Conservation (phyloP, 2,113 vertebrate genomes). For the Mixornis gularis region DNA sequence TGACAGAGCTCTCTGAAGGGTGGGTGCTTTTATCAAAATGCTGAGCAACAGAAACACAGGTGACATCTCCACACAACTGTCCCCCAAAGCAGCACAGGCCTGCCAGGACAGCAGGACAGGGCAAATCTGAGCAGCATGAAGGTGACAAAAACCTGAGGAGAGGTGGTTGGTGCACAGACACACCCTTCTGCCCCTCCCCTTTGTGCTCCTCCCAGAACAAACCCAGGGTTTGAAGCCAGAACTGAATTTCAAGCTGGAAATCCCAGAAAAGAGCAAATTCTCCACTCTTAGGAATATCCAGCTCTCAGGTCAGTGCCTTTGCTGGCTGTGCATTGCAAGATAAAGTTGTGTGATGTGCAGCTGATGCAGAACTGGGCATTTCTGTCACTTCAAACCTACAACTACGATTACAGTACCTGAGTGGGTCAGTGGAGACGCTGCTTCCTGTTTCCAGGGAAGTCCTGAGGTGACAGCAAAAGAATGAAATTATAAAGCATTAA, state of each 20-base stretch:
- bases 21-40: neutral
- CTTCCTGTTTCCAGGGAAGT: slow-evolving; percentile 73
- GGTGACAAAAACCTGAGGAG: neutral
- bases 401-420: slow-evolving; percentile 53
- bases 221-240: neutral
- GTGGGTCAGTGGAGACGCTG: slow-evolving; percentile 65
- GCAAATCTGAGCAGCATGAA: neutral
- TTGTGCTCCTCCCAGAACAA: neutral
- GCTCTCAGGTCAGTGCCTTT: neutral
- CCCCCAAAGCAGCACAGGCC: neutral
- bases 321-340: neutral
- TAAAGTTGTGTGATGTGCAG: neutral
- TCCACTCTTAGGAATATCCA: neutral
- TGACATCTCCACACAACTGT: neutral
- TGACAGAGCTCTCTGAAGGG: neutral
- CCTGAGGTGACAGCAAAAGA: slow-evolving; percentile 68
- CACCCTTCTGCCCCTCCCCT: neutral
- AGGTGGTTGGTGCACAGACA: neutral
- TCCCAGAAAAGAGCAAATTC: neutral
- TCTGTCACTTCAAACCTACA: neutral
- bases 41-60: neutral
- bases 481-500: slow-evolving; percentile 31
- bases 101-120: neutral
- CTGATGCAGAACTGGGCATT: neutral
- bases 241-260: neutral